phyloP scores from a whole-genome alignment of 2,888 invertebrate genomes.

The Erynnis tages region DNA sequence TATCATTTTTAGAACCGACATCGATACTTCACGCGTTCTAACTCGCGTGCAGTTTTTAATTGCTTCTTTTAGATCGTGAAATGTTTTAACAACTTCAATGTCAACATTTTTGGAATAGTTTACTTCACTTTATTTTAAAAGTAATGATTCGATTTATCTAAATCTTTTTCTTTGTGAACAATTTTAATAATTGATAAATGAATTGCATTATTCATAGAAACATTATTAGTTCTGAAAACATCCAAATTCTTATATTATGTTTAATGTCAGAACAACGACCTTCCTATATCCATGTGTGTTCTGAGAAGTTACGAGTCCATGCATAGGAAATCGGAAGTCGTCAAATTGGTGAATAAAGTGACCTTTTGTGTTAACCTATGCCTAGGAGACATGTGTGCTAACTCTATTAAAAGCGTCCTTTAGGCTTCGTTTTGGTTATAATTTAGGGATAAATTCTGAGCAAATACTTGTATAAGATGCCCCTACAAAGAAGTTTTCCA shows the following conservation, averaged over 20 bases:
- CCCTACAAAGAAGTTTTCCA: too few species aligned
- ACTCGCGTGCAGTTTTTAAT: slow-evolving; percentile 52
- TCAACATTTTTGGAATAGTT: slow-evolving; percentile 1
- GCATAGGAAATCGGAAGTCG: slow-evolving; percentile 32
- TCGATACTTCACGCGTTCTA: slow-evolving; percentile 59
- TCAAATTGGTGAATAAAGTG: slow-evolving; percentile 32
- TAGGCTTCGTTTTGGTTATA: not conserved
- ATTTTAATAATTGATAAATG: too few species aligned
- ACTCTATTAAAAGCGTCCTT: slow-evolving; percentile 15
- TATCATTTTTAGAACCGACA: slow-evolving; percentile 60
- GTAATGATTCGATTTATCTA: not conserved
- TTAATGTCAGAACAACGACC: slow-evolving; percentile 1
- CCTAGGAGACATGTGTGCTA: slow-evolving; percentile 28
- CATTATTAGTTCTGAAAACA: too few species aligned
- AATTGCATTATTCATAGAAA: too few species aligned
- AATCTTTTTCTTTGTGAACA: not conserved
- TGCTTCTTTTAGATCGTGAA: slow-evolving; percentile 37
- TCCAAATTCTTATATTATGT: not conserved
- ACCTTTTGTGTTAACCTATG: slow-evolving; percentile 33
- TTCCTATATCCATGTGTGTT: slow-evolving; percentile 11
- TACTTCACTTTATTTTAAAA: not conserved
- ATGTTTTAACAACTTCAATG: slow-evolving; percentile 30
- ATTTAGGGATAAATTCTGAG: too few species aligned
- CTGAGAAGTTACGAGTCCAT: slow-evolving; percentile 18
- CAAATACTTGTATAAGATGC: too few species aligned